Percentiles rank a stretch among this genome's conserved stretches.
phyloP scores from a whole-genome alignment of 1,140 invertebrate species.

The Zaprionus kolodkinae region DNA sequence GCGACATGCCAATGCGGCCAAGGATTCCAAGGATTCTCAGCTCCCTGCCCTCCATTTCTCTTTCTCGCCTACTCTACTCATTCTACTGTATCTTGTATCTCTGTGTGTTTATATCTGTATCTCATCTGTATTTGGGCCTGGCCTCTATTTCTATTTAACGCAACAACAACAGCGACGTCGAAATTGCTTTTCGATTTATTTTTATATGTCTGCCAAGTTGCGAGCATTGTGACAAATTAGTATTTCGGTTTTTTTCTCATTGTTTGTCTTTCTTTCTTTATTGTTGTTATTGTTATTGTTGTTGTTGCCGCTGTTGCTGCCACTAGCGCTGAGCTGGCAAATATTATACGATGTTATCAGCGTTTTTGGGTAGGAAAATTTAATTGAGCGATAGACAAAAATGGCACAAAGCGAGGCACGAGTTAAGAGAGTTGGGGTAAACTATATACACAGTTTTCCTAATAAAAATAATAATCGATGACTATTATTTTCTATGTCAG shows the following conservation, averaged over 20 bases:
- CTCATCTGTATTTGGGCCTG: slow-evolving; percentile 44
- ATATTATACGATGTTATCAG: slow-evolving; percentile 68
- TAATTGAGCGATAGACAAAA: slow-evolving; percentile 13
- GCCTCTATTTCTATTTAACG: slow-evolving; percentile 67
- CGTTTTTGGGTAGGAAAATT: slow-evolving; percentile 10
- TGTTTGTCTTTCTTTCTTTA: slow-evolving; percentile 8
- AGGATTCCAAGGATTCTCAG: slow-evolving; percentile 46
- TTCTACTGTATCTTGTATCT: slow-evolving; percentile 26
- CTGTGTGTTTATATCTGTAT: slow-evolving; percentile 54
- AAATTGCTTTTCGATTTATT: slow-evolving; percentile 83
- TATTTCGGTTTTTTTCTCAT: slow-evolving; percentile 47
- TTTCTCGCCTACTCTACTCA: background rate
- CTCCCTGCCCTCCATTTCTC: background rate
- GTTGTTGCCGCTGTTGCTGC: slow-evolving; percentile 24
- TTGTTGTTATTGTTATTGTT: slow-evolving; percentile 36
- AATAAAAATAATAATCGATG: slow-evolving; percentile 6
- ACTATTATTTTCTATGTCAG: background rate
- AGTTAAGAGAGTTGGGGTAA: background rate
- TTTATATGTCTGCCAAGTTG: slow-evolving; percentile 73
- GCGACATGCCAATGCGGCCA: slow-evolving; percentile 81
- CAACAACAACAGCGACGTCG: slow-evolving; percentile 58
- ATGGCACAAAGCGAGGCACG: background rate
- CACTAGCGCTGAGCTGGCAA: slow-evolving; percentile 49
- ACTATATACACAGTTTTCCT: background rate
- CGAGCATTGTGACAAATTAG: slow-evolving; percentile 80